Percentiles rank a stretch among this genome's conserved stretches.
phyloP scores from a whole-genome alignment of 2,888 invertebrate genomes.

The Dolichomitus sp. region DNA sequence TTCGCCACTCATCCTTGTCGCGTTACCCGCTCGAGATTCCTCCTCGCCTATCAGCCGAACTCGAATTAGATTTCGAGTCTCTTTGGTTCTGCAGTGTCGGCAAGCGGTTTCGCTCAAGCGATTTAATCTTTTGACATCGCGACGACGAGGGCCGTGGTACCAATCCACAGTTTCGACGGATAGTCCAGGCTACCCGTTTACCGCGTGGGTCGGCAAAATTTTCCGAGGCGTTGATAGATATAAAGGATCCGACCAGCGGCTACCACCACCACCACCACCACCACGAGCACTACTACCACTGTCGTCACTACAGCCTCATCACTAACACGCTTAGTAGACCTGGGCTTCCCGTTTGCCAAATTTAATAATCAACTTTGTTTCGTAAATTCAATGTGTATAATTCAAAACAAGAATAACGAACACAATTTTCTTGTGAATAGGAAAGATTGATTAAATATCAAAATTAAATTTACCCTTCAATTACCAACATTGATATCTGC shows the following conservation, averaged over 20 bases:
- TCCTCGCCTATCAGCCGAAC: neutral
- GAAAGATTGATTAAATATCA: neutral
- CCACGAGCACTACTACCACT: neutral
- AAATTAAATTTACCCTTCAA: too few species aligned
- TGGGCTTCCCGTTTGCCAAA: neutral
- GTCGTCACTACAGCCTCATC: slow-evolving; percentile 9
- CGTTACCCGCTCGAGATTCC: neutral
- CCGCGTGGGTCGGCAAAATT: slow-evolving; percentile 35
- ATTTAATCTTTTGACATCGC: slow-evolving; percentile 47
- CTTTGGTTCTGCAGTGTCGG: slow-evolving; percentile 30
- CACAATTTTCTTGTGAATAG: neutral
- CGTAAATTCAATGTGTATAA: neutral
- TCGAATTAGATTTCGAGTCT: slow-evolving; percentile 27
- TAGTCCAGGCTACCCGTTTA: slow-evolving; percentile 13
- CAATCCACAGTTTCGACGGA: slow-evolving; percentile 19
- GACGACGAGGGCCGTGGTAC: slow-evolving; percentile 13
- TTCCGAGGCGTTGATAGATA: slow-evolving; percentile 26
- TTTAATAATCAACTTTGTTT: slow-evolving; percentile 8
- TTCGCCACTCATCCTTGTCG: neutral
- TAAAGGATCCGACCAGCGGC: slow-evolving; percentile 19
- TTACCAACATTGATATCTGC: too few species aligned
- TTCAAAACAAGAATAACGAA: slow-evolving; percentile 5
- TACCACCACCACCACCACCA: neutral
- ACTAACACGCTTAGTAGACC: slow-evolving; percentile 23
- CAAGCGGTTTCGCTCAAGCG: slow-evolving; percentile 39